Evolutionary conservation across 2,113 vertebrate genomes (phyloP).

Genomic region (Nothocercus nigrocapillus): DNA sequence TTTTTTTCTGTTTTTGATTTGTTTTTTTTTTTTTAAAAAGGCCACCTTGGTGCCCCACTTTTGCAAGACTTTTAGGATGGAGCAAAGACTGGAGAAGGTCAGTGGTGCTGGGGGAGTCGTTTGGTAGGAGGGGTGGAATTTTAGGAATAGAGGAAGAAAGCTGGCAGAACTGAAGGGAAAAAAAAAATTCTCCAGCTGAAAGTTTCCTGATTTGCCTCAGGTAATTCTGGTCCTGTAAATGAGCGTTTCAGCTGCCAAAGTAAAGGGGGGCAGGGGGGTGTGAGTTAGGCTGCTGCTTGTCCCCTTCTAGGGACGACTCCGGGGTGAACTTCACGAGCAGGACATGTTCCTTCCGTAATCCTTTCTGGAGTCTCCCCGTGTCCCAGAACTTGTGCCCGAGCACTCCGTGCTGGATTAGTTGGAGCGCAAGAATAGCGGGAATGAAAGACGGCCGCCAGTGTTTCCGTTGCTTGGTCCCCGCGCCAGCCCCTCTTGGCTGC

Average conservation of each 20-base stretch:
- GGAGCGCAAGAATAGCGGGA: background rate
- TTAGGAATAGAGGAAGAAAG: background rate
- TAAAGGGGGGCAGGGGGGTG: background rate
- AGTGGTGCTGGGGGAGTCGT: fast-evolving
- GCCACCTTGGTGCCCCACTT: background rate
- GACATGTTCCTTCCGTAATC: background rate
- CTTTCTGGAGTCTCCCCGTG: background rate
- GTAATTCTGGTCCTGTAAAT: background rate
- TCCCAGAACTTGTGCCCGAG: no score
- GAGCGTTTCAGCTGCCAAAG: background rate
- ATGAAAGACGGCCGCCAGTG: no score
- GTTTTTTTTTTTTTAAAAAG: background rate
- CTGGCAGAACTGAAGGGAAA: background rate
- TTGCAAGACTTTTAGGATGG: background rate
- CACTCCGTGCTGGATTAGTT: fast-evolving
- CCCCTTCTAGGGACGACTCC: background rate
- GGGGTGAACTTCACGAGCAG: background rate
- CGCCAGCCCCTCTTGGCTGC: fast-evolving
- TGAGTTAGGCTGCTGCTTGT: background rate
- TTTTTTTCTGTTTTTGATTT: no score
- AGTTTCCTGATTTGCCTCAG: background rate
- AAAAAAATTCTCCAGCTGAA: background rate
- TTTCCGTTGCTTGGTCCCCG: fast-evolving
- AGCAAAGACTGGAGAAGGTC: background rate
- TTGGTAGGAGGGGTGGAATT: background rate